Percentiles rank a stretch among this genome's conserved stretches.
Conservation (phyloP, 1,140 invertebrate species). For the Sarcophaga bullata region DNA sequence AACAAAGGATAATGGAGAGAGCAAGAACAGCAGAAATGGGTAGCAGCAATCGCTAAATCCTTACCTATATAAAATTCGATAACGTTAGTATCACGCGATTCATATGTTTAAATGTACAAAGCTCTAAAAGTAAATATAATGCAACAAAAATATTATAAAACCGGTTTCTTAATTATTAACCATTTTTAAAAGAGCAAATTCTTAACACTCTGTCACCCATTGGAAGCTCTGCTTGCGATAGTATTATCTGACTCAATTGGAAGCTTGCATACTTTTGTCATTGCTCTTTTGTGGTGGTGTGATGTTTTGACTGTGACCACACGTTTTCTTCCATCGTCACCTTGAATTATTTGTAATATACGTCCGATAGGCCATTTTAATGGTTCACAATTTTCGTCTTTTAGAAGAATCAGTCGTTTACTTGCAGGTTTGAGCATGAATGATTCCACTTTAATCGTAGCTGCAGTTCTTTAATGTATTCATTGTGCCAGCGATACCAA, state of each 20-base stretch:
- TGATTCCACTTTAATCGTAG: slow-evolving; percentile 45
- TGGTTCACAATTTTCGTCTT: slow-evolving; percentile 52
- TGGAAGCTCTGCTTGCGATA: no score
- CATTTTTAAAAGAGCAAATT: no score
- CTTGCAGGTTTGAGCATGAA: slow-evolving; percentile 45
- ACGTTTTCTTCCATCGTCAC: slow-evolving; percentile 8
- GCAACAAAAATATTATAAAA: no score
- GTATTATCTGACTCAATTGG: neutral
- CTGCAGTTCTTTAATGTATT: slow-evolving; percentile 12
- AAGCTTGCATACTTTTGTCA: slow-evolving; percentile 18
- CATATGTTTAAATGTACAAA: no score
- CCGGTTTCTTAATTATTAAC: no score
- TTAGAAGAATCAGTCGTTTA: slow-evolving; percentile 58
- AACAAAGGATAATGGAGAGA: no score
- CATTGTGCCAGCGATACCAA: slow-evolving; percentile 20
- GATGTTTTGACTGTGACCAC: slow-evolving; percentile 10
- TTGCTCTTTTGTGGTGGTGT: neutral
- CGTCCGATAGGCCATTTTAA: slow-evolving; percentile 21
- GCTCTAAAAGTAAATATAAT: no score
- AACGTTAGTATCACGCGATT: no score
- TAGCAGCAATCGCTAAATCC: no score
- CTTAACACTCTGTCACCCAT: no score
- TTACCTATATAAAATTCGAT: no score
- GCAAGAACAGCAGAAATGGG: no score
- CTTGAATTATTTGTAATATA: neutral